Conservation (phyloP, 2,797 vertebrate species). For the Leucoraja ocellata region DNA sequence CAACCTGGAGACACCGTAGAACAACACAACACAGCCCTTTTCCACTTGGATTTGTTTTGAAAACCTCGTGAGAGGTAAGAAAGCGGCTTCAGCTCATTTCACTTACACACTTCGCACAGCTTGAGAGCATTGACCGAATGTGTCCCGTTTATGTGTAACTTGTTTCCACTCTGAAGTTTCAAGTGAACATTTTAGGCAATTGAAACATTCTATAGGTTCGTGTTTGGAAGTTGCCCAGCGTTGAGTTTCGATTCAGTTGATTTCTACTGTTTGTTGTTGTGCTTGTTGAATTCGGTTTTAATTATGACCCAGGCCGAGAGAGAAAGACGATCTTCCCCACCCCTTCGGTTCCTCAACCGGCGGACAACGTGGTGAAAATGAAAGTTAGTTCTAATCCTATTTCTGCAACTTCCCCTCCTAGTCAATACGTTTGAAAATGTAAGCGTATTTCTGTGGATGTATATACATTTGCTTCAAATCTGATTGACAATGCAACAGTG, state of each 20-base stretch:
- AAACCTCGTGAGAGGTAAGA: not conserved
- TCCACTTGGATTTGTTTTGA: not conserved
- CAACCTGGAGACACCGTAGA: conserved; percentile 5
- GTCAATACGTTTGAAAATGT: too few relatives aligned
- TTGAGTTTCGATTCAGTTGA: not conserved
- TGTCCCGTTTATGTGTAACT: not conserved
- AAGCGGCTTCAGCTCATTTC: not conserved
- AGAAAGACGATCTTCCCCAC: not conserved
- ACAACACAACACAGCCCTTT: not conserved
- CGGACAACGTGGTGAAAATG: conserved; percentile 16
- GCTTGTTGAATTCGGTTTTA: conserved; percentile 22
- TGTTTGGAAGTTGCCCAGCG: not conserved
- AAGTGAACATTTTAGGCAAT: not conserved
- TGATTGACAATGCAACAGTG: too few relatives aligned
- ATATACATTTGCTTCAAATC: not conserved
- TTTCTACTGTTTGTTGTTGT: not conserved
- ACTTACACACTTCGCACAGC: not conserved
- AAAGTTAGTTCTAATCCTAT: not conserved
- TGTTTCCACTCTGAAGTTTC: not conserved
- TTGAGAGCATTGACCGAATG: not conserved
- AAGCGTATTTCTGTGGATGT: not conserved
- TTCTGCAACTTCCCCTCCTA: not conserved
- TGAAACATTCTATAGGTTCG: not conserved
- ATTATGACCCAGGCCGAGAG: conserved; percentile 11
- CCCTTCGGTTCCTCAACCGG: not conserved